A percentile compares a stretch with the other conserved stretches of the same genome.
Evolutionary conservation across 2,888 invertebrate species (phyloP).

Genomic region (Cerceris ruficornis): DNA sequence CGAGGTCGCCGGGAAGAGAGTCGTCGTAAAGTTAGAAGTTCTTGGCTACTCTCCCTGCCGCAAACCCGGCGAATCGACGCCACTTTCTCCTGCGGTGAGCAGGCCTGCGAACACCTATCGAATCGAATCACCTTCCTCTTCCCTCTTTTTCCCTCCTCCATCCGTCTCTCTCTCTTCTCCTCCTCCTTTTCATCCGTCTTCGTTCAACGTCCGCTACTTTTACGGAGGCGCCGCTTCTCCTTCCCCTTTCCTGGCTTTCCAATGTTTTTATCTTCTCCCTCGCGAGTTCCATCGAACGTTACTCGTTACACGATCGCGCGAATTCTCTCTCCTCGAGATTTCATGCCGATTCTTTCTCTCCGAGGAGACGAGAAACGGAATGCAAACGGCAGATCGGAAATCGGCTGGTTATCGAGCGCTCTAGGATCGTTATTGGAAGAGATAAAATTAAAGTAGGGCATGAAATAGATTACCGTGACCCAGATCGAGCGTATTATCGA

Average conservation of each 20-base stretch:
- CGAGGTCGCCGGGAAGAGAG: conserved; percentile 75
- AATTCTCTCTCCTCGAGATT: too few species aligned
- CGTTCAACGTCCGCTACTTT: background rate
- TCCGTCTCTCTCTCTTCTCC: background rate
- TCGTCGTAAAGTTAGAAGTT: conserved; percentile 72
- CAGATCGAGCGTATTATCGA: conserved; percentile 59
- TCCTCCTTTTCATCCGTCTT: background rate
- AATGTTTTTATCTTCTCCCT: too few species aligned
- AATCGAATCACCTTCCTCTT: conserved; percentile 31
- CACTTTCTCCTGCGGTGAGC: conserved; percentile 72
- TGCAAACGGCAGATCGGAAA: too few species aligned
- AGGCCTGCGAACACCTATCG: conserved; percentile 46
- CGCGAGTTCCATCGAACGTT: too few species aligned
- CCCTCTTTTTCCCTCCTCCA: conserved; percentile 1
- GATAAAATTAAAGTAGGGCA: conserved; percentile 61
- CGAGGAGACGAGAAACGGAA: too few species aligned
- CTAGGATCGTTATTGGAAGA: conserved; percentile 8
- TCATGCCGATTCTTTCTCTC: too few species aligned
- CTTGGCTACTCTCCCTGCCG: conserved; percentile 74
- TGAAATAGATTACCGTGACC: conserved; percentile 62
- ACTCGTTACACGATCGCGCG: too few species aligned
- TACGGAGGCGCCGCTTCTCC: background rate
- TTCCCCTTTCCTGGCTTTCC: too few species aligned
- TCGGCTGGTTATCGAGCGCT: conserved; percentile 1
- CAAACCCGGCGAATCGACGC: conserved; percentile 34